Conservation (phyloP, 2,113 vertebrate species). For the Xiphorhynchus elegans region DNA sequence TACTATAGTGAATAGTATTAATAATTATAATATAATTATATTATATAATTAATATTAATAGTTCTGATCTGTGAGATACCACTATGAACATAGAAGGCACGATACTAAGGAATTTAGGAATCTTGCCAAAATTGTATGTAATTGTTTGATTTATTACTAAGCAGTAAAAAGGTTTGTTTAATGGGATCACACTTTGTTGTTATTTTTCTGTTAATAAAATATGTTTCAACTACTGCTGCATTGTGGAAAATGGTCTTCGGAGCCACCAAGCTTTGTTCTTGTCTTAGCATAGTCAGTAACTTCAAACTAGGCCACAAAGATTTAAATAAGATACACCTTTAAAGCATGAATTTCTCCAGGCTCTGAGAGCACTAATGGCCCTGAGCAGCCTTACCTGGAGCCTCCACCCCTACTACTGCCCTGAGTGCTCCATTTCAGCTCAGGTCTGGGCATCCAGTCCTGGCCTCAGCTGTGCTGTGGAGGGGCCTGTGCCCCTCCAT, state of each 20-base stretch:
- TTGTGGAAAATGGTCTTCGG: background rate
- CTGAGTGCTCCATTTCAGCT: background rate
- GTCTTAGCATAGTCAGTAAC: background rate
- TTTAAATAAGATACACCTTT: background rate
- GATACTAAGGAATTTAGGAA: background rate
- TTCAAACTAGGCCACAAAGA: background rate
- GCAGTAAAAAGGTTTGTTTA: background rate
- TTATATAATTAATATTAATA: background rate
- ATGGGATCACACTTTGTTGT: background rate
- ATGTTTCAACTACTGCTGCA: background rate
- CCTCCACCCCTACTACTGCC: accelerated
- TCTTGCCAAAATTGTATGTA: background rate
- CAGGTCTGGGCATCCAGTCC: background rate
- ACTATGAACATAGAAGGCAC: background rate
- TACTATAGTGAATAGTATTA: background rate
- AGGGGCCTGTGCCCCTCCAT: background rate
- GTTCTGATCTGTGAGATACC: background rate
- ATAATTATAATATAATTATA: too few relatives aligned
- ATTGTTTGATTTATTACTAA: background rate
- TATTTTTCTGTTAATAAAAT: background rate
- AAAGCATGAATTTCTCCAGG: background rate
- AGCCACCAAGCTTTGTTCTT: background rate
- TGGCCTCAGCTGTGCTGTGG: background rate
- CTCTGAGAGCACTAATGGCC: background rate
- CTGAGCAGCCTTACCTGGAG: background rate